Evolutionary conservation across 2,888 invertebrate genomes (phyloP).

Genomic region (Nowickia ferox): DNA sequence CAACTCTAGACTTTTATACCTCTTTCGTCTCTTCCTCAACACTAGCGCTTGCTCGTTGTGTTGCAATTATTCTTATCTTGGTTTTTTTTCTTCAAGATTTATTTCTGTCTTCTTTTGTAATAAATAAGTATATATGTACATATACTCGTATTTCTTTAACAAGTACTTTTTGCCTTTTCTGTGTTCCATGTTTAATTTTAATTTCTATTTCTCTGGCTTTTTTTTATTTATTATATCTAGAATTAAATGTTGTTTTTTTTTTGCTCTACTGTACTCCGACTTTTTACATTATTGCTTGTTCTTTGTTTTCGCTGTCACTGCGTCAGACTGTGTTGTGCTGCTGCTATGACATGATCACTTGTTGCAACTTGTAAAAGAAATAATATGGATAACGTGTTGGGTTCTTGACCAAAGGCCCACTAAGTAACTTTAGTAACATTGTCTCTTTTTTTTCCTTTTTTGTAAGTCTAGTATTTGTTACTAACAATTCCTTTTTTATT

Average conservation of each 20-base stretch:
- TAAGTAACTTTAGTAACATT: neutral
- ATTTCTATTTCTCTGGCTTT: conserved; percentile 60
- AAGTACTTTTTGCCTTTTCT: conserved; percentile 51
- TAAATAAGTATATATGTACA: conserved; percentile 7
- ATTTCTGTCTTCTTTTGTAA: conserved; percentile 26
- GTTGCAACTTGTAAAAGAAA: conserved; percentile 28
- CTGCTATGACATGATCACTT: conserved; percentile 28
- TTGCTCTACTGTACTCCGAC: neutral
- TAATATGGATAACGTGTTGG: neutral
- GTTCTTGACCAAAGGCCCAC: neutral
- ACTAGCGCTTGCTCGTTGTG: neutral
- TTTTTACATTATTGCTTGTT: conserved; percentile 6
- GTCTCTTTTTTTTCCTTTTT: neutral
- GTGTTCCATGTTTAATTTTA: conserved; percentile 32
- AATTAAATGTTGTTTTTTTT: neutral
- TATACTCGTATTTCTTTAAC: conserved; percentile 32
- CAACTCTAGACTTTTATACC: neutral
- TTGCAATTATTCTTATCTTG: conserved; percentile 33
- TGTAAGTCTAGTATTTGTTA: neutral
- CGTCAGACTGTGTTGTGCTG: neutral
- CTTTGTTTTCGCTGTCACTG: conserved; percentile 18
- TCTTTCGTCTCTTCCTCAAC: neutral
- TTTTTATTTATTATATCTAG: conserved; percentile 18
- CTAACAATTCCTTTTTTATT: neutral
- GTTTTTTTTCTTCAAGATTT: neutral